Evolutionary conservation across 2,113 vertebrate species (phyloP).

Genomic region (Circaetus gallicus): DNA sequence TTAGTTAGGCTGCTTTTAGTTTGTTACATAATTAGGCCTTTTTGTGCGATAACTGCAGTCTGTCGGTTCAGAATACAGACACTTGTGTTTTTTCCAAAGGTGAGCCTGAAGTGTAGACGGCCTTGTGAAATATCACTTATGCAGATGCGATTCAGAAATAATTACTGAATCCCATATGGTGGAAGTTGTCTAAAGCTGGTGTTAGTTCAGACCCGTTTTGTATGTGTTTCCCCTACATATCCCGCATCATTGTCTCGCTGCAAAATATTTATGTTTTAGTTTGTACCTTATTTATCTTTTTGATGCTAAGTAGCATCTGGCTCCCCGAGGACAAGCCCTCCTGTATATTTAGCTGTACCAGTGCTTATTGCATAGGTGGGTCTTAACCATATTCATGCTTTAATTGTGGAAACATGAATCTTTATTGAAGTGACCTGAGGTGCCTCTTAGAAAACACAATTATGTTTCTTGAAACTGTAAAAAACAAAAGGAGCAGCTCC

Average conservation of each 20-base stretch:
- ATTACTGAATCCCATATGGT: conserved; percentile 40
- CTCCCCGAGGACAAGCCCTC: conserved; percentile 20
- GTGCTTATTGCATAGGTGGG: conserved; percentile 15
- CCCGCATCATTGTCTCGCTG: not conserved
- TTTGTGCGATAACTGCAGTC: conserved; percentile 1
- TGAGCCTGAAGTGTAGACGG: not conserved
- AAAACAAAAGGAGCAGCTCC: not conserved
- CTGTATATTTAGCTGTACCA: conserved; percentile 34
- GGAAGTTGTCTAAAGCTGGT: not conserved
- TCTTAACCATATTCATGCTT: conserved; percentile 29
- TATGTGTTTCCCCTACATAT: not conserved
- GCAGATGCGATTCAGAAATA: conserved; percentile 23
- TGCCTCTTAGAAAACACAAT: not conserved
- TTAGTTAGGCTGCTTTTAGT: conserved; percentile 51
- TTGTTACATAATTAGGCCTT: conserved; percentile 55
- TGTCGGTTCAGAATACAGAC: not conserved
- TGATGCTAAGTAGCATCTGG: conserved; percentile 33
- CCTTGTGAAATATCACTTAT: conserved; percentile 27
- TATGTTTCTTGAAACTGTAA: conserved; percentile 23
- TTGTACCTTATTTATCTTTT: conserved; percentile 34
- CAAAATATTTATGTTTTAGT: conserved; percentile 50
- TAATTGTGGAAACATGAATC: conserved; percentile 15
- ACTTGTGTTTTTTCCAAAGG: conserved; percentile 5
- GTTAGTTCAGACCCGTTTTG: not conserved
- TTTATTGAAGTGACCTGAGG: conserved; percentile 9